Percentiles rank a stretch among this genome's conserved stretches.
These are phyloP conservation scores for Tromatobia lineatoria DNA, from an alignment of 2,888 invertebrate species.

Conservation along the genomic window DNA sequence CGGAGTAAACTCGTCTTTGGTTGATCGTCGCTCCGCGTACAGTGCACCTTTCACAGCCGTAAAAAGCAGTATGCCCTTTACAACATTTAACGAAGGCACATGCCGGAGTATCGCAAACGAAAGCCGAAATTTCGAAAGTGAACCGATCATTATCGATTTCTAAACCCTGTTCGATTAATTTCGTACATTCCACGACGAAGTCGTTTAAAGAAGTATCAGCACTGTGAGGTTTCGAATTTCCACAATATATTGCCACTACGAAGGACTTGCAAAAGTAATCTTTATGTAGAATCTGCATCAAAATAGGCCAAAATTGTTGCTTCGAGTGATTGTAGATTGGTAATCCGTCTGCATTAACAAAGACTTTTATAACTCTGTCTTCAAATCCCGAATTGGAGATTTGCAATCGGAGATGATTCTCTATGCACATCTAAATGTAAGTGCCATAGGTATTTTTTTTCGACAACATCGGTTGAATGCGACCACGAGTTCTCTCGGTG, in stretches of 20 bases:
- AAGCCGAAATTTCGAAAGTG: conserved; percentile 57
- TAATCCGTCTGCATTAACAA: conserved; percentile 54
- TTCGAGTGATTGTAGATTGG: conserved; percentile 39
- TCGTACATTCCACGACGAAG: conserved; percentile 60
- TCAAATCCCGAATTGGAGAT: conserved; percentile 26
- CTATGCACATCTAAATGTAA: conserved; percentile 50
- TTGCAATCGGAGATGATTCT: conserved; percentile 41
- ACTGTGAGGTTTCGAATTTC: conserved; percentile 63
- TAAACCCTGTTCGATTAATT: conserved; percentile 47
- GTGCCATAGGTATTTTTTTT: conserved; percentile 43
- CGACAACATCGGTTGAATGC: conserved; percentile 41
- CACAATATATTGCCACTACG: conserved; percentile 60
- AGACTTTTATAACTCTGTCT: conserved; percentile 33
- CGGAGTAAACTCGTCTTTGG: conserved; percentile 58
- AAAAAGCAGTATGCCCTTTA: conserved; percentile 60
- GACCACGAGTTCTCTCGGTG: conserved; percentile 27
- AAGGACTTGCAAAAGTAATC: conserved; percentile 58
- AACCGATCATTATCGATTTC: conserved; percentile 41
- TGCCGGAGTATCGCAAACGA: conserved; percentile 67
- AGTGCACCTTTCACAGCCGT: conserved; percentile 64
- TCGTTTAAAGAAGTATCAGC: conserved; percentile 54
- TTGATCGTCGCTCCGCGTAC: conserved; percentile 60
- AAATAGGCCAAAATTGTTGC: conserved; percentile 58
- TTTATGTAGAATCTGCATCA: conserved; percentile 39
- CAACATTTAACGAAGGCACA: conserved; percentile 63